These are phyloP conservation scores for Chaunax sp. DNA, from an alignment of 2,797 vertebrate species.

Conservation along the genomic window DNA sequence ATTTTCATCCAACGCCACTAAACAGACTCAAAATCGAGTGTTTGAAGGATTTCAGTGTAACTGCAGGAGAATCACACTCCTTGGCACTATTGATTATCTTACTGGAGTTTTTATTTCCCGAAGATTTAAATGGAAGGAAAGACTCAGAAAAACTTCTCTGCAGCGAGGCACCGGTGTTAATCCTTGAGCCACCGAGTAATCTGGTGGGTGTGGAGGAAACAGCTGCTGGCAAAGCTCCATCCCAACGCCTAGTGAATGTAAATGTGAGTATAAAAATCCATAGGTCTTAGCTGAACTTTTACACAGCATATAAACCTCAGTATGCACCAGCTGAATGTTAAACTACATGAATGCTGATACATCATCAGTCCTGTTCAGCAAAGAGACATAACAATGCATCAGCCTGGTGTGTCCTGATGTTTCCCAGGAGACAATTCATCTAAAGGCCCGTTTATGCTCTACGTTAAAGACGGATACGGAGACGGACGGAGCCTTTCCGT, in stretches of 20 bases:
- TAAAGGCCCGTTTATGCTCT: too few relatives aligned
- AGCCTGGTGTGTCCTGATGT: constrained; percentile 1
- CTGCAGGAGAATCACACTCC: too few relatives aligned
- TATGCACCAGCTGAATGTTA: background rate
- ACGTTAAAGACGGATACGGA: too few relatives aligned
- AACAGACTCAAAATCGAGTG: too few relatives aligned
- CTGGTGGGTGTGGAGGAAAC: background rate
- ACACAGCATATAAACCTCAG: constrained; percentile 2
- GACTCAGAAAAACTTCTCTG: too few relatives aligned
- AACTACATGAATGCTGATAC: background rate
- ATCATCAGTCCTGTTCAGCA: constrained; percentile 1
- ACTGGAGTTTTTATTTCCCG: too few relatives aligned
- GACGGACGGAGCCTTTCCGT: too few relatives aligned
- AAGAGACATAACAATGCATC: constrained; percentile 1
- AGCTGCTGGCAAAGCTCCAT: constrained; percentile 3
- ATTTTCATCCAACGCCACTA: too few relatives aligned
- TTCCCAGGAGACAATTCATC: too few relatives aligned
- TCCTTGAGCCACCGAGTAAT: constrained; percentile 11
- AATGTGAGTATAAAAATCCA: constrained; percentile 15
- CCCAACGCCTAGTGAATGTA: constrained; percentile 4
- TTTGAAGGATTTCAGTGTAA: too few relatives aligned
- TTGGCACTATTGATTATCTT: too few relatives aligned
- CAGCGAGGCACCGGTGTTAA: constrained; percentile 18
- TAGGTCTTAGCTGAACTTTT: constrained; percentile 15
- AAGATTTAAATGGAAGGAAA: too few relatives aligned